phyloP scores from a whole-genome alignment of 2,113 vertebrate genomes.

The Odocoileus virginianus region DNA sequence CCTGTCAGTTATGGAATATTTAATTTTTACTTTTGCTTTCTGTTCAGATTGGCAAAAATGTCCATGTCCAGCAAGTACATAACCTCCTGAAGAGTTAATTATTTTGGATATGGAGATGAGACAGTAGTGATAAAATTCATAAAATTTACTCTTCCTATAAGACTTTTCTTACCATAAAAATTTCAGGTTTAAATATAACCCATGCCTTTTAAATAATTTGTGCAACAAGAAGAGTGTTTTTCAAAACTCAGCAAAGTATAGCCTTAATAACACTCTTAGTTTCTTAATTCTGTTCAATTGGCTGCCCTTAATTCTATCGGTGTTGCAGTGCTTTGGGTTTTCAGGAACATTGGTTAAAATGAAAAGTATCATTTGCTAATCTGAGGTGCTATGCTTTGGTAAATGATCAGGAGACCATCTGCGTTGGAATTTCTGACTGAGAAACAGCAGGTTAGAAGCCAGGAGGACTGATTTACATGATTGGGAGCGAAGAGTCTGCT shows the following conservation, averaged over 20 bases:
- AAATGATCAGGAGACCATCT: conserved; percentile 34
- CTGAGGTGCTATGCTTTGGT: background rate
- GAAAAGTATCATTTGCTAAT: background rate
- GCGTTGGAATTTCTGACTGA: background rate
- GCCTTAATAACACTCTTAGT: background rate
- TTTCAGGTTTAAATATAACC: background rate
- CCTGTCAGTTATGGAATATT: background rate
- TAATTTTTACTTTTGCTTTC: background rate
- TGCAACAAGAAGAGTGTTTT: background rate
- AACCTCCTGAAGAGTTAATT: background rate
- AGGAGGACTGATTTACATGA: background rate
- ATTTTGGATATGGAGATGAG: background rate
- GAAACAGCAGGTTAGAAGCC: conserved; percentile 45
- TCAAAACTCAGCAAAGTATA: background rate
- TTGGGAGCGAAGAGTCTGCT: conserved; percentile 20
- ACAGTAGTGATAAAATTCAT: background rate
- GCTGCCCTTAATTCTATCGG: background rate
- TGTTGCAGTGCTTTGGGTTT: background rate
- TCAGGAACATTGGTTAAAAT: background rate
- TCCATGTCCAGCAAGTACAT: background rate
- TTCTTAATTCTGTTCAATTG: background rate
- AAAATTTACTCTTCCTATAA: background rate
- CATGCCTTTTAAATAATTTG: background rate
- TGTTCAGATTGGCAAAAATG: background rate
- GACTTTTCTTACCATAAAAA: background rate